phyloP scores from a whole-genome alignment of 2,797 vertebrate species.

The Schizopygopsis pylzovi region DNA sequence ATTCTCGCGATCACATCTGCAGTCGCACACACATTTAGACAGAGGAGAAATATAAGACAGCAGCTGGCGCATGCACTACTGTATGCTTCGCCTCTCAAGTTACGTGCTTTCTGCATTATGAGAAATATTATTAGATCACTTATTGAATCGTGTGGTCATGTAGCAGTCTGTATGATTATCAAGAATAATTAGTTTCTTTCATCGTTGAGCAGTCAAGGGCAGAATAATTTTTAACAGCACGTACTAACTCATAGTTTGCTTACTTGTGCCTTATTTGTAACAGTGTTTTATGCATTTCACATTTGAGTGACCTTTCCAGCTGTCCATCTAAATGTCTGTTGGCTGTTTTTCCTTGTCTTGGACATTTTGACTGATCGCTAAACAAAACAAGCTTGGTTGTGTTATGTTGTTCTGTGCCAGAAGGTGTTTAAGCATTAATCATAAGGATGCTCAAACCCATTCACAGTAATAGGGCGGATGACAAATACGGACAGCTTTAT shows the following conservation, averaged over 20 bases:
- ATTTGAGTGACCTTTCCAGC: constrained; percentile 8
- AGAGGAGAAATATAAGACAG: neutral
- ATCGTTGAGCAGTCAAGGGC: neutral
- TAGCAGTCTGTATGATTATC: neutral
- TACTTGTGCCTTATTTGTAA: neutral
- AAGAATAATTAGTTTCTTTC: neutral
- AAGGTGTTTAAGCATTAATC: too few species aligned
- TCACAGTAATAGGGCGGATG: neutral
- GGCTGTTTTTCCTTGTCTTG: neutral
- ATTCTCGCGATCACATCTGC: constrained; percentile 9
- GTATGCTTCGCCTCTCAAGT: constrained; percentile 6
- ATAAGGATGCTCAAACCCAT: neutral
- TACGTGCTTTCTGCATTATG: neutral
- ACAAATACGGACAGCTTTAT: neutral
- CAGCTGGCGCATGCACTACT: neutral
- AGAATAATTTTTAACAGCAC: neutral
- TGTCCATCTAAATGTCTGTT: neutral
- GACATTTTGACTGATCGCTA: neutral
- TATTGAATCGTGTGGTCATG: neutral
- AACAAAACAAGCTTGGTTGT: neutral
- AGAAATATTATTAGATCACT: neutral
- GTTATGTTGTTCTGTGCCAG: neutral
- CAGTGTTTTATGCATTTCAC: neutral
- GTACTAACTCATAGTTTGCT: neutral
- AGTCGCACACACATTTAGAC: constrained; percentile 11